Conservation (phyloP, 2,113 vertebrate species). For the Amblyornis subalaris region DNA sequence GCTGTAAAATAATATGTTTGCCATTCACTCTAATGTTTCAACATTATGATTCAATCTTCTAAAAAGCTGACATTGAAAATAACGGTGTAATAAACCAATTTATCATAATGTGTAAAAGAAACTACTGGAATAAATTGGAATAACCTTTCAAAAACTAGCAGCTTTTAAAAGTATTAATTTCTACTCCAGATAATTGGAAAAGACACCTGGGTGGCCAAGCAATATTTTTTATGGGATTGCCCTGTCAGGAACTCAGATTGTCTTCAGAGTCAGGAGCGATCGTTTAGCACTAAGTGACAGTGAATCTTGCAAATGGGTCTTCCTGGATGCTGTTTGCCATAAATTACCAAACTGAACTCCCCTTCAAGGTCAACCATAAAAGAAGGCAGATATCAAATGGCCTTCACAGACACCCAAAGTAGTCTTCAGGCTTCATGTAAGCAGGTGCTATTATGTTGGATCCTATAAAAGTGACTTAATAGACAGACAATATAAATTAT, state of each 20-base stretch:
- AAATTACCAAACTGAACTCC: conserved; percentile 81
- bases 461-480: conserved; percentile 69
- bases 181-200: conserved; percentile 89
- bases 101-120: conserved; percentile 80
- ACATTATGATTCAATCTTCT: conserved; percentile 75
- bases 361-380: conserved; percentile 82
- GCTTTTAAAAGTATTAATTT: conserved; percentile 92
- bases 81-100: conserved; percentile 78
- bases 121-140: conserved; percentile 81
- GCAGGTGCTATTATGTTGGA: conserved; percentile 40
- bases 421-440: conserved; percentile 43
- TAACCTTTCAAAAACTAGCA: conserved; percentile 87
- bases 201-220: conserved; percentile 80
- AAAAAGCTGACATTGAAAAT: conserved; percentile 81
- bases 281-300: conserved; percentile 83
- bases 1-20: conserved; percentile 74
- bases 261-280: conserved; percentile 82
- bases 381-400: conserved; percentile 72
- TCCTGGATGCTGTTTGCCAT: conserved; percentile 81
- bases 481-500: conserved; percentile 65
- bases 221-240: conserved; percentile 86
- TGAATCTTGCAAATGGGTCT: conserved; percentile 89
- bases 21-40: conserved; percentile 73
- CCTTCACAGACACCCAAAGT: conserved; percentile 44
- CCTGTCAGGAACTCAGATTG: conserved; percentile 84